These are phyloP conservation scores for Copidosoma aretas DNA, from an alignment of 2,888 invertebrate genomes.

Conservation along the genomic window DNA sequence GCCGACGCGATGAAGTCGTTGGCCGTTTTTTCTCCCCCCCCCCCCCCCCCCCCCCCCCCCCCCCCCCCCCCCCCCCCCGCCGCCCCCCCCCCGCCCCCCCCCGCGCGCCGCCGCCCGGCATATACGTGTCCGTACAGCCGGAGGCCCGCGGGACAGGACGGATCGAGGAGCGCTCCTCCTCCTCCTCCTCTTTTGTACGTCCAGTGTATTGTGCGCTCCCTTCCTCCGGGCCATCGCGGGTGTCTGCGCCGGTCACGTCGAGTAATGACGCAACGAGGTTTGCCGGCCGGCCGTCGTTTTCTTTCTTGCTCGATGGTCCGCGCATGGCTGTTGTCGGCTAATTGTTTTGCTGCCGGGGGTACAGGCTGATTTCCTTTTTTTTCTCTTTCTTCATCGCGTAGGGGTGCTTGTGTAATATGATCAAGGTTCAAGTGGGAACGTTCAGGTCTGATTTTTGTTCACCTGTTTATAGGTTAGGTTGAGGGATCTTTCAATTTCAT, in stretches of 20 bases:
- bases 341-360: not conserved
- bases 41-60: too few species aligned
- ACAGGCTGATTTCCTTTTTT: not conserved
- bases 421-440: too few species aligned
- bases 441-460: too few species aligned
- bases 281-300: not conserved
- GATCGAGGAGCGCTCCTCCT: not conserved
- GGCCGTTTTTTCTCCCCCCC: too few species aligned
- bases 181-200: not conserved
- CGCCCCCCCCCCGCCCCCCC: not conserved
- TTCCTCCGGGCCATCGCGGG: too few species aligned
- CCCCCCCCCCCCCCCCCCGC: conserved; percentile 1
- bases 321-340: not conserved
- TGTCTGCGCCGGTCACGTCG: not conserved
- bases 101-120: too few species aligned
- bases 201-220: too few species aligned
- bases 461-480: too few species aligned
- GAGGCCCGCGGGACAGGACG: not conserved
- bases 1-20: conserved; percentile 44
- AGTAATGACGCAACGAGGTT: conserved; percentile 19
- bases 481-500: too few species aligned
- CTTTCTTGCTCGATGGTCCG: not conserved
- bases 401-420: too few species aligned
- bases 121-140: not conserved
- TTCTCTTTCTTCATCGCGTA: not conserved